These are phyloP conservation scores for Smutsia temminckii DNA, from an alignment of 2,797 vertebrate genomes.

Conservation along the genomic window DNA sequence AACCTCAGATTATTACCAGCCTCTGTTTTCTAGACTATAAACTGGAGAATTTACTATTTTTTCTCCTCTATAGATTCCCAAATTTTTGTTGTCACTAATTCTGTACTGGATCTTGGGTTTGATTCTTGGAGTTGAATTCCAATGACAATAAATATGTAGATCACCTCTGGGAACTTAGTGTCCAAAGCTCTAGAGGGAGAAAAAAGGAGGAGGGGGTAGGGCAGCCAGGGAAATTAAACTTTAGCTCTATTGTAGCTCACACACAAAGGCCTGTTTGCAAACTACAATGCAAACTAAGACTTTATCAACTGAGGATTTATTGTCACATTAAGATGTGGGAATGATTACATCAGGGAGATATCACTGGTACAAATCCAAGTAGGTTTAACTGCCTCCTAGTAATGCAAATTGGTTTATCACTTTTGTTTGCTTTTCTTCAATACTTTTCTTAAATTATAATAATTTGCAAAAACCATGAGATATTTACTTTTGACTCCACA, in stretches of 20 bases:
- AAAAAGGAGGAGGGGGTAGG: neutral
- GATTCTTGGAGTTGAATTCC: conserved; percentile 15
- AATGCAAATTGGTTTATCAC: conserved; percentile 24
- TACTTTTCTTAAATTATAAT: conserved; percentile 26
- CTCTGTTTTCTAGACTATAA: neutral
- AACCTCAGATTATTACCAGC: conserved; percentile 18
- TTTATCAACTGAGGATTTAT: conserved; percentile 55
- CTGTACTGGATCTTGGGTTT: neutral
- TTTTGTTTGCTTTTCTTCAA: neutral
- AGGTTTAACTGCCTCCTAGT: neutral
- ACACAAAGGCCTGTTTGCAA: conserved; percentile 49
- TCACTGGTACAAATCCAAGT: neutral
- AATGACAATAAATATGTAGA: neutral
- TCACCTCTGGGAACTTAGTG: neutral
- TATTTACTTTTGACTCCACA: conserved; percentile 28
- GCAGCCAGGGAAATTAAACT: neutral
- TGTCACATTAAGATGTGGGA: conserved; percentile 22
- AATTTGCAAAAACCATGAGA: conserved; percentile 14
- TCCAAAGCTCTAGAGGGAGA: neutral
- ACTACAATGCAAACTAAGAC: conserved; percentile 37
- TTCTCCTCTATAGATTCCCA: neutral
- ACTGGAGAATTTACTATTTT: neutral
- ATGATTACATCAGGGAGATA: neutral
- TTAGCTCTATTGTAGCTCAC: conserved; percentile 28
- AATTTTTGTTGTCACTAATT: neutral